Percentiles rank a stretch among this genome's conserved stretches.
Evolutionary conservation across 1,140 invertebrate genomes (phyloP).

Genomic region (Ptiloglossa arizonensis): DNA sequence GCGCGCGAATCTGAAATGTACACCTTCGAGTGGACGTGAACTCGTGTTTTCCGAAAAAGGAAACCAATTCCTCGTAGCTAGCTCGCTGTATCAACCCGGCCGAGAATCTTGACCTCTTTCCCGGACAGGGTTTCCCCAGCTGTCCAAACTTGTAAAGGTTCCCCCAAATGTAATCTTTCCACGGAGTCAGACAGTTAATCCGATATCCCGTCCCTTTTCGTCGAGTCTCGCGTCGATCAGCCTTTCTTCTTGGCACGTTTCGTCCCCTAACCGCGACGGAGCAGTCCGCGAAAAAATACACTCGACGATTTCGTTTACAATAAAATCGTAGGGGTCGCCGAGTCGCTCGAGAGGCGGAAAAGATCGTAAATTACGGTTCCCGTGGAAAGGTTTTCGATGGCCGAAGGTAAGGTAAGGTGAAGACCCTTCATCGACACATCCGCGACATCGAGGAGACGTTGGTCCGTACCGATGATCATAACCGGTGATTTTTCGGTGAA

Average conservation of each 20-base stretch:
- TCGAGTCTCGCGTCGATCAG: not conserved
- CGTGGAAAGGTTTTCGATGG: no score
- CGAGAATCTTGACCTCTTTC: slow-evolving; percentile 24
- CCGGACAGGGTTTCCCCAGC: not conserved
- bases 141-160: slow-evolving; percentile 23
- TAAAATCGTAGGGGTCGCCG: no score
- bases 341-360: no score
- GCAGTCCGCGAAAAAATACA: not conserved
- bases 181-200: slow-evolving; percentile 27
- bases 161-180: slow-evolving; percentile 11
- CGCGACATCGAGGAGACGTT: no score
- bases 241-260: not conserved
- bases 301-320: not conserved
- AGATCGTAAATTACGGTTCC: no score
- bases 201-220: slow-evolving; percentile 12
- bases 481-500: no score
- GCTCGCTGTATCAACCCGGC: not conserved
- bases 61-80: not conserved
- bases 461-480: no score
- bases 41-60: not conserved
- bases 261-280: not conserved
- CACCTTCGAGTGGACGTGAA: no score
- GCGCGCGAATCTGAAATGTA: not conserved
- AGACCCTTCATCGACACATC: no score
- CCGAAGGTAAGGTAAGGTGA: no score